These are phyloP conservation scores for Saxicola maurus DNA, from an alignment of 2,797 vertebrate species.

Conservation along the genomic window DNA sequence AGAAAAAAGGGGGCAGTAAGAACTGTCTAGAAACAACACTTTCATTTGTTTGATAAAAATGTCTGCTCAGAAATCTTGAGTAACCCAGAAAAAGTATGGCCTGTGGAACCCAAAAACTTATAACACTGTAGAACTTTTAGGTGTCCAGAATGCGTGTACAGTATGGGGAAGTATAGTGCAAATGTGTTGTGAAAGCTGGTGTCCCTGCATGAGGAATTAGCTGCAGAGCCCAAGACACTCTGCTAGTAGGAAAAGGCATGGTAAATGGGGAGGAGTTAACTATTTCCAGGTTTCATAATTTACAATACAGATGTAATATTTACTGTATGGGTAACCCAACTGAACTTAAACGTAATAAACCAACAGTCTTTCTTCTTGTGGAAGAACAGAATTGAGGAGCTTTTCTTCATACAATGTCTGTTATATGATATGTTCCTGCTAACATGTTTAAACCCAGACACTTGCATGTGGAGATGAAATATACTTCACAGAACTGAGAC, in stretches of 20 bases:
- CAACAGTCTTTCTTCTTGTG: neutral
- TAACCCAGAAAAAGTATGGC: neutral
- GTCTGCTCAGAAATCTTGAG: neutral
- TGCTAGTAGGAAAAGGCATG: neutral
- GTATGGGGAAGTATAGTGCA: neutral
- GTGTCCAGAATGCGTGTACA: neutral
- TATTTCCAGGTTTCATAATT: neutral
- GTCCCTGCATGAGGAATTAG: neutral
- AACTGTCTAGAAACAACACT: neutral
- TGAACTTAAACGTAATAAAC: neutral
- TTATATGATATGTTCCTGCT: neutral
- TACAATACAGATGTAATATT: neutral
- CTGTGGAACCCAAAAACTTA: neutral
- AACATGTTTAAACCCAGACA: constrained; percentile 74
- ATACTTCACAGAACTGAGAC: constrained; percentile 79
- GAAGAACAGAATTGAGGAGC: neutral
- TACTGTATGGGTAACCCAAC: neutral
- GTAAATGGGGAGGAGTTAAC: neutral
- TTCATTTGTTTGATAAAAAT: neutral
- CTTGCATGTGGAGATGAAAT: constrained; percentile 78
- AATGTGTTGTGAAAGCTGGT: neutral
- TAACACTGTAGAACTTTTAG: neutral
- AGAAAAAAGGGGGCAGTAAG: fast-evolving
- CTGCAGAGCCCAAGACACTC: neutral
- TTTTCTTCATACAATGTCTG: neutral